Base-by-base conservation (phyloP, 2,797 vertebrate genomes). In the Florisuga fusca region DNA sequence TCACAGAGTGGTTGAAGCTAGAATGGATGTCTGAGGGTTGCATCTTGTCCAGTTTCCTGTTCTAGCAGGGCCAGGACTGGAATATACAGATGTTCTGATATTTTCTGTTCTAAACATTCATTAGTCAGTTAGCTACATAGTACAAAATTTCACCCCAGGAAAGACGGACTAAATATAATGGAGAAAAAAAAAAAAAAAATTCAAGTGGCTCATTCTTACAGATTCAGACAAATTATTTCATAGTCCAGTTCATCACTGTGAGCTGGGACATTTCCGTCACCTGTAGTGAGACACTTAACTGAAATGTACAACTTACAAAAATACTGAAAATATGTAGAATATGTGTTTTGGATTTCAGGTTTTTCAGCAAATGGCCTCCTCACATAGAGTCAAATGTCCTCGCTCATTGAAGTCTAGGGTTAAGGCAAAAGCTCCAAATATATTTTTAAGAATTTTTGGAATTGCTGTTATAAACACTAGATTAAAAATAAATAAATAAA, bases 361-460 rank as follows among this genome's bases (percentile, higher is more conserved):
- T 57, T 82, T 12, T 43, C 22, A 67, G 25, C 7, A 81, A 43
- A 2, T 12, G 9, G 2, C 3, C 9, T 43, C 2, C 3, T 48
- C 11, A 41, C 38, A 41, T 41, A 41, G 38, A 45, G 12, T 19
- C n/a, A 36, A 4, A n/a, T 10, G 12, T 3, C 4, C 48, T 88
- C 67, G 13, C 5, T 15, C 51, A 0, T 0, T 76, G 26, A n/a
- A 81, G 8, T 5, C 6, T 41, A 22, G 5, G 12, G 69, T 38
- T 59, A 62, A 63, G 9, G 3, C 7, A 75, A 84, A 74, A 9
- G 5, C 68, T 31, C 38, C n/a, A 29, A 68, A 51, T 34, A 2
- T 0, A 0, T 4, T 29, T 68, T 22, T 48, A 43, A 46, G 29
- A 38, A 36, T 36, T 36, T 34, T 85, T 55, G 29, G 15, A 34